These are phyloP conservation scores for Ceratina australensis DNA, from an alignment of 1,140 invertebrate species.

Conservation along the genomic window DNA sequence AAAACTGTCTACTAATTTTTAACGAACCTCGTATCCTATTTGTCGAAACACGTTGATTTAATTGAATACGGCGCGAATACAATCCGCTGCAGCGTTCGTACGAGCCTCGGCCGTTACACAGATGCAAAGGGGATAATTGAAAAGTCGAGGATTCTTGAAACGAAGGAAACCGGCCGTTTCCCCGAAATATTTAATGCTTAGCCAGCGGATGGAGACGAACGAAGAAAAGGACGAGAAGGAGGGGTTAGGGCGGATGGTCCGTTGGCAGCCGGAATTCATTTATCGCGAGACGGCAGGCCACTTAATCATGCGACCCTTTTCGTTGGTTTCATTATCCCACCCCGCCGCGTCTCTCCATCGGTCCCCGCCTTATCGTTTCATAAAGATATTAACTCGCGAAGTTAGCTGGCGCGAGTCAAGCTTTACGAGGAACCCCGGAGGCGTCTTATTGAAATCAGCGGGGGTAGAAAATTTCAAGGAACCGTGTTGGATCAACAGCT, in stretches of 20 bases:
- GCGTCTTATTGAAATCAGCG: conserved; percentile 60
- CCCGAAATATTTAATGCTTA: conserved; percentile 18
- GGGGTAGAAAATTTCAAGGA: conserved; percentile 48
- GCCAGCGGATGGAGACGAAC: not conserved
- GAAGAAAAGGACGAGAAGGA: too few relatives aligned
- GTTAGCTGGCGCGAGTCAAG: conserved; percentile 42
- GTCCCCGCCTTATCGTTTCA: conserved; percentile 58
- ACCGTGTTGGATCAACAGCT: conserved; percentile 40
- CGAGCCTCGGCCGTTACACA: too few relatives aligned
- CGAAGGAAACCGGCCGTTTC: too few relatives aligned
- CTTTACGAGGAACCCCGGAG: conserved; percentile 50
- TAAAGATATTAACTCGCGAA: conserved; percentile 61
- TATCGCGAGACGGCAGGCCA: conserved; percentile 44
- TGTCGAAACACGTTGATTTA: too few relatives aligned
- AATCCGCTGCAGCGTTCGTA: too few relatives aligned
- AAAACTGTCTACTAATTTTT: too few relatives aligned
- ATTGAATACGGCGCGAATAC: too few relatives aligned
- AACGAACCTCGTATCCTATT: too few relatives aligned
- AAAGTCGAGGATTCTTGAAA: not conserved
- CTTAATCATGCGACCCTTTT: conserved; percentile 59
- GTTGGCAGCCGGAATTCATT: conserved; percentile 51
- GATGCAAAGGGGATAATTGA: too few relatives aligned
- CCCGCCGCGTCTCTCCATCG: too few relatives aligned
- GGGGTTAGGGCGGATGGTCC: not conserved
- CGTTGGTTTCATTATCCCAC: conserved; percentile 59